These are phyloP conservation scores for Cyaniris semiargus DNA, from an alignment of 2,888 invertebrate genomes.

Conservation along the genomic window DNA sequence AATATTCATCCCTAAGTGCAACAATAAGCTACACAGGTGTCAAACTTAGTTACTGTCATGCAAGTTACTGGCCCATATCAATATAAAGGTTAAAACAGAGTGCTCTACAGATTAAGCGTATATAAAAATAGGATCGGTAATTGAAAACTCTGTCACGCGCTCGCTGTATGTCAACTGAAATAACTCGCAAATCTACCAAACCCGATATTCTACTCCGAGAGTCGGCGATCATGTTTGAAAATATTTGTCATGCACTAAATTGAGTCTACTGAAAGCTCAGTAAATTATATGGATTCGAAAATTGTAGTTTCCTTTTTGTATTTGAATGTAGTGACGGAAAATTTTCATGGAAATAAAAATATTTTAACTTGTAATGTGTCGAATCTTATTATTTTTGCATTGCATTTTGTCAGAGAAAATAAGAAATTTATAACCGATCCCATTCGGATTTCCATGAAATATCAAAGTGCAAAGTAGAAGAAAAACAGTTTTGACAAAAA, in stretches of 20 bases:
- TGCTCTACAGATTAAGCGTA: conserved; percentile 61
- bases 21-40: too few species aligned
- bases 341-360: too few species aligned
- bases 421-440: too few species aligned
- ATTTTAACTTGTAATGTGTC: too few species aligned
- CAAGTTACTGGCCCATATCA: background rate
- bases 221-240: conserved; percentile 25
- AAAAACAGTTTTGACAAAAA: too few species aligned
- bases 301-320: background rate
- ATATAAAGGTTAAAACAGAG: conserved; percentile 52
- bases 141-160: conserved; percentile 62
- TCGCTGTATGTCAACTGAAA: conserved; percentile 50
- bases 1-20: too few species aligned
- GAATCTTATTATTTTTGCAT: too few species aligned
- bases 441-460: too few species aligned
- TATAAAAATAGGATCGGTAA: conserved; percentile 47
- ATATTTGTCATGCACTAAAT: conserved; percentile 24
- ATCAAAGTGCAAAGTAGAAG: too few species aligned
- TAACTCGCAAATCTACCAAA: conserved; percentile 53
- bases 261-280: conserved; percentile 9
- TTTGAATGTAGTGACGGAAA: background rate
- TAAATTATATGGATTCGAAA: conserved; percentile 1
- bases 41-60: too few species aligned
- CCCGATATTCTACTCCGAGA: conserved; percentile 39
- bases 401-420: too few species aligned